Conservation (phyloP, 2,113 vertebrate genomes). For the Okapia johnstoni region DNA sequence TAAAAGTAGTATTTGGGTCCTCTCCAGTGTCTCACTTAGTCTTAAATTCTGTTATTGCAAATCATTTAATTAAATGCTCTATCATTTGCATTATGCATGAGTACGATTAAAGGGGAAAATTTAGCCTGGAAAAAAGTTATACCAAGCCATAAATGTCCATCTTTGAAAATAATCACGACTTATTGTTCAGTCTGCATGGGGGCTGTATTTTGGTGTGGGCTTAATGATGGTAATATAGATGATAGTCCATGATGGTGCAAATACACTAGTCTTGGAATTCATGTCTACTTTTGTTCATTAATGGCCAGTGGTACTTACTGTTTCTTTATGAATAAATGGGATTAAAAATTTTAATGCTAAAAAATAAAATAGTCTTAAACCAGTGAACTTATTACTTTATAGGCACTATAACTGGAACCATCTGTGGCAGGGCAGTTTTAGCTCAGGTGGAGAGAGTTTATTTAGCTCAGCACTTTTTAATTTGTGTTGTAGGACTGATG, state of each 20-base stretch:
- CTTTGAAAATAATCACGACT: neutral
- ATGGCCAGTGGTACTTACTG: neutral
- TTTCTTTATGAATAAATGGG: neutral
- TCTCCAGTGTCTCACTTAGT: neutral
- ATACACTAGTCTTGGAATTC: neutral
- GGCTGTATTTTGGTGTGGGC: neutral
- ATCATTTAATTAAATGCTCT: neutral
- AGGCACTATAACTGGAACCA: constrained; percentile 9
- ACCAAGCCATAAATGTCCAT: neutral
- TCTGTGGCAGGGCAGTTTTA: neutral
- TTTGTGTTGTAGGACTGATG: neutral
- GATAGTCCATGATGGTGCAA: neutral
- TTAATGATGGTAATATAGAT: neutral
- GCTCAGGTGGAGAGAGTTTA: neutral
- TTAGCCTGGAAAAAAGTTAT: neutral
- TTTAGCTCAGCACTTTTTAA: neutral
- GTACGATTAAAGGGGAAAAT: constrained; percentile 14
- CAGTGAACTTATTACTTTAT: neutral
- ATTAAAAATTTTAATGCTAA: neutral
- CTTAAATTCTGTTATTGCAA: neutral
- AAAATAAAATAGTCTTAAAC: neutral
- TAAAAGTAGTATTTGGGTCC: neutral
- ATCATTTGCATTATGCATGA: neutral
- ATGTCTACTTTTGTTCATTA: neutral
- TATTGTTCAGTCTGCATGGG: neutral